Evolutionary conservation across 2,797 vertebrate genomes (phyloP), one percentile per base, ranked within the genome.

Genomic region (Sciurus carolinensis): DNA sequence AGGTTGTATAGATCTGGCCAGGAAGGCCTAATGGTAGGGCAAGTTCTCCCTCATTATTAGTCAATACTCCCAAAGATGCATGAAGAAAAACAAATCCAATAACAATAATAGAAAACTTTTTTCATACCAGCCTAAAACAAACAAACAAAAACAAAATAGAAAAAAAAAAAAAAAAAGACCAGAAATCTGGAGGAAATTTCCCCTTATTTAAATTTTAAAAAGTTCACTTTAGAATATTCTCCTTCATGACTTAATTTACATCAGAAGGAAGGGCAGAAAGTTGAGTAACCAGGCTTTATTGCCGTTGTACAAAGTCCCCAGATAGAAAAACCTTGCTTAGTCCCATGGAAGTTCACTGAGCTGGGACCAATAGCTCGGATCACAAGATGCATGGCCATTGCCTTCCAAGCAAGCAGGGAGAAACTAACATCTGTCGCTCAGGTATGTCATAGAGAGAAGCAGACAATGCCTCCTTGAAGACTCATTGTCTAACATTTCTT

Each of bases 121-220:
- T 84, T 42, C 52, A 8, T n/a, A 97, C 95, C 95, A 97, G 88
- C 67, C 86, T 94, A 91, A 97, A 82, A 95, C 54, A 90, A 86
- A 97, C 54, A 57, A 57, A 57, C 54, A 57, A 39, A 39, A 39
- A 57, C 18, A 7, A 57, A 22, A 22, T 6, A 57, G 17, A 59
- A 62, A 59, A 59, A 59, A 18, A 36, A 36, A 36, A 36, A n/a
- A 33, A 98, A 97, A 97, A 94, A 96, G 50, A 82, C 67, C 20
- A 92, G 91, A 54, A 73, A 98, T 66, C 79, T 97, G 39, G 85
- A 97, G 95, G 80, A 91, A 98, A 96, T 18, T 89, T 90, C 95
- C 7, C 26, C 72, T 57, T 76, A 11, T 81, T 94, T 93, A 67
- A 42, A 87, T 96, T 91, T 59, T 33, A 7, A 94, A 84, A 76